Base-by-base conservation (phyloP, 2,888 invertebrate genomes). In the Drosophila macrospina region DNA sequence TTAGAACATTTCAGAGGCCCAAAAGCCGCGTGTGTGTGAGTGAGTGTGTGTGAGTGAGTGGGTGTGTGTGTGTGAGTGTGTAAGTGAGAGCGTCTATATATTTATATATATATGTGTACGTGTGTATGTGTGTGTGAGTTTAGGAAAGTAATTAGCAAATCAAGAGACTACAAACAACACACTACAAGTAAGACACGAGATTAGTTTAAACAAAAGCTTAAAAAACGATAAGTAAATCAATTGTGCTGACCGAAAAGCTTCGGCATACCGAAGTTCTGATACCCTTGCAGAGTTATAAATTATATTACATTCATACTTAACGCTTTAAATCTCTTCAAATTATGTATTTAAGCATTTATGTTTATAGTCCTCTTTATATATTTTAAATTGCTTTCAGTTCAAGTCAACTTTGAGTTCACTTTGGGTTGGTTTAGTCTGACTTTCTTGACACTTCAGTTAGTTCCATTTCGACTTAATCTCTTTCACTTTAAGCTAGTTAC, bases 121-220 rank as follows among this genome's bases (percentile, higher is more conserved):
- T 59, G 48, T 59, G 26, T 26, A 26, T 26, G 26, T 26, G 26
- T 28, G 32, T 20, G 65, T 54, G 47, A 20, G 30, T n/a, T 36
- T 34, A 10, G 42, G 37, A 57, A 44, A 30, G 37, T 11, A 50
- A 16, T 60, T 62, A 62, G 65, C 50, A 80, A 77, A 59, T 68
- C 20, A 71, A 82, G 62, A 1, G 16, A 39, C 4, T 16, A 39
- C 39, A 39, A 11, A 26, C 13, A 26, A 48, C 20, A 57, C 4
- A 28, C 10, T 16, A 56, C 20, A 48, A 30, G 5, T 20, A 32
- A 24, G 8, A 41, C 39, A 28, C 42, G 15, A 13, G 8, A 47
- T 54, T 54, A 54, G 52, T 55, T 30, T 32, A 16, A 15, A 5
- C 48, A 69, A 45, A 62, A 80, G 55, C 54, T 26, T 16, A 50